Evolutionary conservation across 1,140 invertebrate genomes (phyloP), one percentile per base, ranked within the genome.

Genomic region (Brachionus koreanus): DNA sequence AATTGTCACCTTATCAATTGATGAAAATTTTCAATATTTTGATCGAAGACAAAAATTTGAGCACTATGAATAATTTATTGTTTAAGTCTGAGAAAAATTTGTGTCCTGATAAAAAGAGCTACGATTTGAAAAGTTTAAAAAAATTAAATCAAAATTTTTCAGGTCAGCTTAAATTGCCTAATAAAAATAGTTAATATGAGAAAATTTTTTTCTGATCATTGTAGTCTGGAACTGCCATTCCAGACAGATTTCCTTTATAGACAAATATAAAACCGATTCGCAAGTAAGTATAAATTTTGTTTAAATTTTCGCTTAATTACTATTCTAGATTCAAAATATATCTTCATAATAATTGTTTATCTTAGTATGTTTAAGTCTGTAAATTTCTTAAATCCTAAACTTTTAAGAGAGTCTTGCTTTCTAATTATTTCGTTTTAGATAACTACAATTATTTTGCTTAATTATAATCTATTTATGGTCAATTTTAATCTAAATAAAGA

Each of bases 11-110:
- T 0, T 79, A 61, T 43, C 16, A 61, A 37, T 13, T 61, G 19
- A 42, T 79, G 76, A 57, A 65, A 39, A 57, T 79, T 16, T 79
- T 79, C 57, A 43, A 35, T 37, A 42, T 33, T 79, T 43, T 79
- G n/a, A 42, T 79, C n/a, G 49, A 79, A 35, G 35, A 79, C 35
- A 61, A 74, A 46, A 6, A 61, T 19, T 10, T 77, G 13, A 52
- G 25, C 37, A 33, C 16, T 2, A 57, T 77, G 13, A 19, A 77
- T 9, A 39, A 69, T 33, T 69, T 69, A 10, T 23, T 74, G 16
- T 13, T 25, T 46, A 37, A 72, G 10, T 72, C 33, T 72, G 33
- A 42, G 37, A 39, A 42, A 39, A 2, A 5, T 77, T 19, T 29
- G n/a, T 29, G 61, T 12, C n/a, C 65, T 4, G 13, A 49, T 52